Base-by-base conservation (phyloP, 2,888 invertebrate species). In the Hypsopygia costalis region DNA sequence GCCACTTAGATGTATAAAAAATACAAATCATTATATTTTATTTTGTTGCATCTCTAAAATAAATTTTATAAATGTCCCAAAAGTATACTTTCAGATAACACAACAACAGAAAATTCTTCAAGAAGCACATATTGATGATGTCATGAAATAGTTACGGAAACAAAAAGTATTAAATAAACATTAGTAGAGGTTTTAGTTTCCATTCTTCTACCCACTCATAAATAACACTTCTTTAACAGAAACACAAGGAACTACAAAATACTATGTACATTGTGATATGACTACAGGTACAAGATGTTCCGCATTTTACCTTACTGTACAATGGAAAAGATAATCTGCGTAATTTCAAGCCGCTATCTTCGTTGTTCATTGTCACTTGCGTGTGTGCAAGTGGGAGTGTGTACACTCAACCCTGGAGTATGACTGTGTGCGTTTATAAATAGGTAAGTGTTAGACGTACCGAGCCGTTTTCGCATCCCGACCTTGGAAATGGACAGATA, bases 401-500 rank as follows among this genome's bases (percentile, higher is more conserved):
- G 37, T 44, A 49, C 47, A 49, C 44, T 48, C 46, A 49, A 47
- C 41, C 58, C 62, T 66, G 62, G 16, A 64, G 58, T 67, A 67
- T 51, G 34, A 43, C 47, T 60, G 75, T 81, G 78, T 79, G 82
- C 55, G 80, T 81, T 79, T 81, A 83, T 87, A 87, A 79, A 87
- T 85, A 87, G 74, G 71, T 75, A 64, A 69, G 81, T 74, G 72
- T 64, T 76, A 69, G 68, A 52, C 60, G 56, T 49, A 49, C 52
- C 63, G 61, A 52, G 49, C 59, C 72, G 79, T 82, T 81, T 83
- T 85, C 69, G 58, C 67, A 65, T 62, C 58, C 61, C 81, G 72
- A 81, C 83, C 85, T 88, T 86, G 86, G 77, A 72, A 75, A 78
- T 85, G 86, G 79, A 71, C 76, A 67, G 59, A 69, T 48, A 3